Base-by-base conservation (phyloP, 2,113 vertebrate species). In the Zosterops lateralis region DNA sequence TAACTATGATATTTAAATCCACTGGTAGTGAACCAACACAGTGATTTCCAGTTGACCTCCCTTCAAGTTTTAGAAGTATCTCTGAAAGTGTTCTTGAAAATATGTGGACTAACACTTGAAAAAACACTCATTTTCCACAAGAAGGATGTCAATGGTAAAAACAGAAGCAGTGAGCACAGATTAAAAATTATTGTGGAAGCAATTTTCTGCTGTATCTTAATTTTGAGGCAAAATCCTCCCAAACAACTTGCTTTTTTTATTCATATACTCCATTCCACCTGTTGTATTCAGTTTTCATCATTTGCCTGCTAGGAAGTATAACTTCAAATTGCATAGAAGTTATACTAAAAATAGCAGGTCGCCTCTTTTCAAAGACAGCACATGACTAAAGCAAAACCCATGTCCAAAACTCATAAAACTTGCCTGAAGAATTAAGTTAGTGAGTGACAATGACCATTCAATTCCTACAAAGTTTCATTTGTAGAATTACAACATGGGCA, bases 351-450 rank as follows among this genome's bases (percentile, higher is more conserved):
- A 71, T 15, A 40, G 20, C 21, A 18, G 18, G 24, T 44, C 22
- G 34, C 21, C 29, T 82, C 56, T 75, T 61, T 44, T 24, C 17
- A n/a, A 62, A 51, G 18, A 10, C 1, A 75, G 18, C 5, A 15
- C 31, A 66, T 8, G 14, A 19, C 31, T 60, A 78, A 62, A 60
- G 34, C 18, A 83, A 75, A 75, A n/a, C 25, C 8, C 34, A 10
- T 0, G 1, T 9, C 24, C 20, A 76, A 38, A n/a, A 31, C 6
- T 67, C 1, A 0, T 5, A 64, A 21, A 67, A 45, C 6, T 47
- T 47, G 32, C 22, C 21, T 38, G 54, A 92, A 88, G 25, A 91
- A 79, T 26, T 47, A 26, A 58, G 26, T 56, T 61, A 62, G 71
- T 19, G 12, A 28, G 20, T 45, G 38, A 47, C 17, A 8, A 31